Base-by-base conservation (phyloP, 2,888 invertebrate genomes). In the Eristalinus sepulchralis region DNA sequence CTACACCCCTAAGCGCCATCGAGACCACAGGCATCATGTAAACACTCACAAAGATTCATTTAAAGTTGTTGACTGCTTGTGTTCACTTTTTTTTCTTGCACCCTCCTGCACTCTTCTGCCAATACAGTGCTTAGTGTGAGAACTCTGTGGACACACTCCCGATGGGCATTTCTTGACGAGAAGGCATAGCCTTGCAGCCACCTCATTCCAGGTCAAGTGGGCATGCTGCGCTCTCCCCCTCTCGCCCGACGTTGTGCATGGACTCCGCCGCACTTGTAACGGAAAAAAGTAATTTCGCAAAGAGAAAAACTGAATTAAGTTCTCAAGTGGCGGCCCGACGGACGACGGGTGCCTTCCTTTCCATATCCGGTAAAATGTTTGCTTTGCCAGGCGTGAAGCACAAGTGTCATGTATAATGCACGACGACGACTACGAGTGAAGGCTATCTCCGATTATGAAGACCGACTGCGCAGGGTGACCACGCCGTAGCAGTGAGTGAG, bases 261-360 rank as follows among this genome's bases (percentile, higher is more conserved):
- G 83, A 78, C 83, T 83, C 83, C 5, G 27, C 78, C 66, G 71
- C 71, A 86, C 86, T 83, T 47, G 75, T 71, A 83, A 83, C 78
- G 78, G 78, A 79, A 83, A n/a, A 86, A 83, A 86, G 86, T 86
- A 82, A 86, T 86, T 86, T 75, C 78, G 70, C 86, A 86, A 83
- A 86, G 86, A 83, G 86, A 83, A 83, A 83, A 86, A 83, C 83
- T 83, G 75, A 86, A 83, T 86, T 83, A 86, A 86, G 86, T 75
- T 83, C 60, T 78, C 33, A 78, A 83, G 75, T 82, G 34, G 66
- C 9, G 72, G 3, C 17, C 47, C 47, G 47, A 17, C 17, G 17
- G 36, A 4, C 9, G n/a, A 9, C 6, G 47, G 1, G 59, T 17
- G 75, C 33, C 62, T 68, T 68, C 57, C 62, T 60, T 39, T 83